Evolutionary conservation across 1,140 invertebrate species (phyloP).

Genomic region (Cherax quadricarinatus): DNA sequence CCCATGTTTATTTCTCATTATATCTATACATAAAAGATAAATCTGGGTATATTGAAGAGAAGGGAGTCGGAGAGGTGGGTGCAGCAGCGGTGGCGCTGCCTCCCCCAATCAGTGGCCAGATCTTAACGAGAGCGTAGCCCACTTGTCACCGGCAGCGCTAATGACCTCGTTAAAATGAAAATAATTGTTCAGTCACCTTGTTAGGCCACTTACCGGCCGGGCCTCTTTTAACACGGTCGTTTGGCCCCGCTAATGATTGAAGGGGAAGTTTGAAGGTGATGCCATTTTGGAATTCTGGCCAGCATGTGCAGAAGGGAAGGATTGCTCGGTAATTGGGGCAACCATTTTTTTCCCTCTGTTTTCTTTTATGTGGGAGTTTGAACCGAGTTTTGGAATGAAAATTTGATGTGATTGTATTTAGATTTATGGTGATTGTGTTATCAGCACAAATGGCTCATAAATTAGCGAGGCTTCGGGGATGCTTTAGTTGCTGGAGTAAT

Average conservation of each 20-base stretch:
- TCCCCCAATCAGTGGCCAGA: conserved; percentile 65
- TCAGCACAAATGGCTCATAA: conserved; percentile 51
- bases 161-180: conserved; percentile 71
- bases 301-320: conserved; percentile 1
- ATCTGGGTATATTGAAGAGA: conserved; percentile 37
- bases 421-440: conserved; percentile 54
- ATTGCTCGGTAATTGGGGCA: conserved; percentile 53
- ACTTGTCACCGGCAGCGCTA: conserved; percentile 68
- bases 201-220: conserved; percentile 67
- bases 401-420: conserved; percentile 48
- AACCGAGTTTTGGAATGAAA: conserved; percentile 37
- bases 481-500: conserved; percentile 45
- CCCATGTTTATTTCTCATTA: conserved; percentile 64
- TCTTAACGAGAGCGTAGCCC: conserved; percentile 65
- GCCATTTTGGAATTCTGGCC: conserved; percentile 57
- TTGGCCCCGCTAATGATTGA: conserved; percentile 65
- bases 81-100: neutral
- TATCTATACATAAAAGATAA: conserved; percentile 63
- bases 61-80: neutral
- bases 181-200: conserved; percentile 71
- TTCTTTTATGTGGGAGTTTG: conserved; percentile 29
- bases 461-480: conserved; percentile 28
- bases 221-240: conserved; percentile 67
- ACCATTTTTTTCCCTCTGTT: conserved; percentile 11
- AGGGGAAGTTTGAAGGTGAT: conserved; percentile 64